These are phyloP conservation scores for Macquaria australasica DNA, from an alignment of 2,113 vertebrate genomes.

Conservation along the genomic window DNA sequence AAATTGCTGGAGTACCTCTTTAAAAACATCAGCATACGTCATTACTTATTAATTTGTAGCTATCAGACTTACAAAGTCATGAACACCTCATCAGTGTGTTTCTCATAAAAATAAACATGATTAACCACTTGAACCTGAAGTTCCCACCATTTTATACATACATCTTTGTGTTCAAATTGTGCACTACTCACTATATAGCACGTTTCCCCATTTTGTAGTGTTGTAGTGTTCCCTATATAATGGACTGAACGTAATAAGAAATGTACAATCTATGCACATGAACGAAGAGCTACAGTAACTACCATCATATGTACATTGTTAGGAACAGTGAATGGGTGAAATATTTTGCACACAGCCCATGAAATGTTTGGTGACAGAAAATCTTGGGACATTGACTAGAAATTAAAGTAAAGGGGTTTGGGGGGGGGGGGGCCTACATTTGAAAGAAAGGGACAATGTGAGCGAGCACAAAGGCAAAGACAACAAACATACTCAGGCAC, in stretches of 20 bases:
- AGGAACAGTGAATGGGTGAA: neutral
- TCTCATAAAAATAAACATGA: neutral
- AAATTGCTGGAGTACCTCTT: neutral
- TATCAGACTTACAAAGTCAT: neutral
- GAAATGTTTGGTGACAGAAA: neutral
- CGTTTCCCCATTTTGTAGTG: neutral
- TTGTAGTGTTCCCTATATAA: neutral
- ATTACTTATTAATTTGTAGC: neutral
- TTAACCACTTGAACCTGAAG: neutral
- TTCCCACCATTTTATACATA: neutral
- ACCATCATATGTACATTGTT: neutral
- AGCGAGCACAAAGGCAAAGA: neutral
- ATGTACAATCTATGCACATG: neutral
- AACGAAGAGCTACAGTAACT: neutral
- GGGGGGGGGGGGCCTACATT: too few relatives aligned
- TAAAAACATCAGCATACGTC: neutral
- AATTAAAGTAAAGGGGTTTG: neutral
- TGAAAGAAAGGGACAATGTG: neutral
- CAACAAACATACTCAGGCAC: neutral
- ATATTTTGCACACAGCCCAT: neutral
- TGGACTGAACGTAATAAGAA: neutral
- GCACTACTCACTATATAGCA: neutral
- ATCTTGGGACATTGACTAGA: neutral
- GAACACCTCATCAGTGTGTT: neutral
- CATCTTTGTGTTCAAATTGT: neutral